Evolutionary conservation across 2,888 invertebrate genomes (phyloP).

Genomic region (Pandemis cinnamomeana): DNA sequence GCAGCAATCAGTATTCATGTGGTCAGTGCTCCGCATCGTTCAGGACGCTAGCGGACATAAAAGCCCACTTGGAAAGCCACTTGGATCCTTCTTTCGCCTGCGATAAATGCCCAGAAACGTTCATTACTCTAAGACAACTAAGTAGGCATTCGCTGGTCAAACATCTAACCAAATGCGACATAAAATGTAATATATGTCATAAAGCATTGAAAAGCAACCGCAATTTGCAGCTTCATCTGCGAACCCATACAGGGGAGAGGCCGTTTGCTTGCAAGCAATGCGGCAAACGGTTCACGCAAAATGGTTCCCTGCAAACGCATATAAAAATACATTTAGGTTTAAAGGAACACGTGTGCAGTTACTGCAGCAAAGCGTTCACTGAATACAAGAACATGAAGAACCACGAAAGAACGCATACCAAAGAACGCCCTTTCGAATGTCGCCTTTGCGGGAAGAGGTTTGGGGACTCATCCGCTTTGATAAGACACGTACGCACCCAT

Average conservation of each 20-base stretch:
- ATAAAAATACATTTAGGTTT: not conserved
- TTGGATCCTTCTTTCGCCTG: not conserved
- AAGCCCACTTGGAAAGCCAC: not conserved
- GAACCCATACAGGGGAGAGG: not conserved
- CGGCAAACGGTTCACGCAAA: not conserved
- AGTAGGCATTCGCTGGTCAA: not conserved
- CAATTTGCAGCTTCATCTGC: not conserved
- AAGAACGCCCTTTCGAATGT: not conserved
- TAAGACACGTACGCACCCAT: not conserved
- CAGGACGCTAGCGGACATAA: not conserved
- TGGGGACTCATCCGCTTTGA: not conserved
- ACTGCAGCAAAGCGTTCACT: not conserved
- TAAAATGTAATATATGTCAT: not conserved
- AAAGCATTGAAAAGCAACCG: not conserved
- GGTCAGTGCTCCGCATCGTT: not conserved
- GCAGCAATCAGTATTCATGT: not conserved
- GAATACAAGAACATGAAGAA: constrained; percentile 1
- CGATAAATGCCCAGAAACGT: not conserved
- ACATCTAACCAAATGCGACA: not conserved
- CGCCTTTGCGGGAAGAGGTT: not conserved
- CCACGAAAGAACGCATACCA: not conserved
- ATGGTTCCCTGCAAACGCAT: not conserved
- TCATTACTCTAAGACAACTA: not conserved
- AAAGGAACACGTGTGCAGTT: not conserved
- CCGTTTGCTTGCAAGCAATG: not conserved